These are phyloP conservation scores for Candoia aspera DNA, from an alignment of 2,113 vertebrate species.

Conservation along the genomic window DNA sequence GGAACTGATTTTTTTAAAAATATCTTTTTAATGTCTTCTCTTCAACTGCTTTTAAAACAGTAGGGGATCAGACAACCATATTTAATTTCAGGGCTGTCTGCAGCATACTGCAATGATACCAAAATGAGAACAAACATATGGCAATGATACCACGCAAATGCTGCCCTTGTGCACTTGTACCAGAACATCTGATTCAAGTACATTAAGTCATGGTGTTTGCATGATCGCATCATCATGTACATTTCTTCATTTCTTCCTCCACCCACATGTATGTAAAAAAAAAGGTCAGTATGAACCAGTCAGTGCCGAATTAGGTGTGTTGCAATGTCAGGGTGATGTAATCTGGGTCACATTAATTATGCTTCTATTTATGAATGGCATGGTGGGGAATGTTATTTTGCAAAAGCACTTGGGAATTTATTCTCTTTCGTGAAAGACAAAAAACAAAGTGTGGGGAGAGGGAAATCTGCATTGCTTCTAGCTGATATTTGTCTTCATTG, in stretches of 20 bases:
- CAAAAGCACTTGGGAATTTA: slow-evolving; percentile 20
- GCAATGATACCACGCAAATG: background rate
- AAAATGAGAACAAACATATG: background rate
- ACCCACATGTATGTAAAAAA: slow-evolving; percentile 31
- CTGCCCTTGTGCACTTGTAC: background rate
- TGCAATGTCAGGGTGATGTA: slow-evolving; percentile 11
- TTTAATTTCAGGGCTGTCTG: background rate
- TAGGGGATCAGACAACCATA: background rate
- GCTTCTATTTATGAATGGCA: slow-evolving; percentile 28
- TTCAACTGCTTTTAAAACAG: background rate
- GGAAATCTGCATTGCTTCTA: background rate
- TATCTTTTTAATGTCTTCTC: background rate
- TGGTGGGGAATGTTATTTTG: slow-evolving; percentile 42
- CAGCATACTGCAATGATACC: background rate
- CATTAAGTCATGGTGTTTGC: background rate
- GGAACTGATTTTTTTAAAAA: background rate
- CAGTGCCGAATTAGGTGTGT: slow-evolving; percentile 49
- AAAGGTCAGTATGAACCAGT: slow-evolving; percentile 54
- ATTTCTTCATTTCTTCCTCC: background rate
- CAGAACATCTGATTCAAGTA: background rate
- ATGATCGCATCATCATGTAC: background rate
- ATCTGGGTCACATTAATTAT: background rate
- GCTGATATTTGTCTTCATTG: background rate
- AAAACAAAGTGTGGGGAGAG: background rate
- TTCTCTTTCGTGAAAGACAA: slow-evolving; percentile 9